phyloP scores from a whole-genome alignment of 2,113 vertebrate species.

The Heteronetta atricapilla region DNA sequence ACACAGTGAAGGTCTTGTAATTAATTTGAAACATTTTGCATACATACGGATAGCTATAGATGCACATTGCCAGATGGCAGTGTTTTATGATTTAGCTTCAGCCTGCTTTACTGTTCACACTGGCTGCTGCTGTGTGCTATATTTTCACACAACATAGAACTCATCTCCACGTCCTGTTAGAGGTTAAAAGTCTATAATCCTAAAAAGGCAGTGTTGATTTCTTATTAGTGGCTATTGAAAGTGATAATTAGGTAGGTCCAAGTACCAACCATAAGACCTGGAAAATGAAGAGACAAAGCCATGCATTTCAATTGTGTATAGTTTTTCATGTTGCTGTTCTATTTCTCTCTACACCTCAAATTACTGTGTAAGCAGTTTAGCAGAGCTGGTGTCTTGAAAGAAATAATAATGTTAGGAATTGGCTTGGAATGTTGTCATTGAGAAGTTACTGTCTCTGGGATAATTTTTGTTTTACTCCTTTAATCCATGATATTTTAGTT shows the following conservation, averaged over 20 bases:
- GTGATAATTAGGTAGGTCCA: fast-evolving
- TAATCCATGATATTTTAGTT: neutral
- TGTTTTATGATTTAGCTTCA: neutral
- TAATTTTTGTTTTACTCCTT: neutral
- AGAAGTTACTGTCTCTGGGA: neutral
- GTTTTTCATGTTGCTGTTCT: neutral
- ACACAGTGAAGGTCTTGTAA: neutral
- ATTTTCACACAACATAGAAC: neutral
- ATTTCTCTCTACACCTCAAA: neutral
- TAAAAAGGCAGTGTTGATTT: neutral
- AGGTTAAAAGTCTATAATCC: neutral
- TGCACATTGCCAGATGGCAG: neutral
- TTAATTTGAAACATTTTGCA: neutral
- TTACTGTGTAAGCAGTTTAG: neutral
- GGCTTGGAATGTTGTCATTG: neutral
- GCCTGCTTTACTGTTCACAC: neutral
- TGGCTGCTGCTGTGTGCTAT: neutral
- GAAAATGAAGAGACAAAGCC: neutral
- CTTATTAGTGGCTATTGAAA: neutral
- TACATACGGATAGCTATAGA: neutral
- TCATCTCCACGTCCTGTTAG: fast-evolving
- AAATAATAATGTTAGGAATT: neutral
- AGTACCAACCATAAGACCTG: neutral
- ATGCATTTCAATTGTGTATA: fast-evolving
- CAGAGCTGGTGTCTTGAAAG: neutral